Base-by-base conservation (phyloP, 2,888 invertebrate genomes). In the Perizoma flavofasciatum region DNA sequence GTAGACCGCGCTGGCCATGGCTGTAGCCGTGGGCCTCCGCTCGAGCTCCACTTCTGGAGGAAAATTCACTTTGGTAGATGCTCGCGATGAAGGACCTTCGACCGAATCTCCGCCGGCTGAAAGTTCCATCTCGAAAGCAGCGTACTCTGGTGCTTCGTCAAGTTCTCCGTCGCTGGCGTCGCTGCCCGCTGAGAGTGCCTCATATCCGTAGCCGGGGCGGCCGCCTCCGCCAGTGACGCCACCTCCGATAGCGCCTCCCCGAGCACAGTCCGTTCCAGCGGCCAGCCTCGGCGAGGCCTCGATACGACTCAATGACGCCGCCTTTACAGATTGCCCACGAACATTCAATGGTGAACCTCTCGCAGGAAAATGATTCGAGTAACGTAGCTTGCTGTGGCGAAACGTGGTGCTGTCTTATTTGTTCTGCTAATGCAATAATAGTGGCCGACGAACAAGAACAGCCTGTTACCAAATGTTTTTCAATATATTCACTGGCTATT, bases 51-150 rank as follows among this genome's bases (percentile, higher is more conserved):
- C 84, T 66, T 89, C 91, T 37, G 93, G 94, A 6, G 93, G 95
- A 75, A 95, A 95, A 79, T 95, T 95, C 48, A 95, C 95, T 71
- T 95, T 93, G 63, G 94, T 93, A 58, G 93, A 94, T 65, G 92
- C 88, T 37, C 91, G 82, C 6, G 88, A 90, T 6, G 90, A 89
- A 1, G 88, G 89, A 5, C 86, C 89, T 54, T 90, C 90, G 35
- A 75, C 79, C 5, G 91, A 89, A 66, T 90, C 91, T 33, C 81
- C 86, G 10, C 88, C 89, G 50, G 83, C 89, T 4, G 91, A 89
- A 41, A 86, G 74, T 65, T 92, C 91, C 91, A 90, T 89, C 70
- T 89, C 90, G 62, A 89, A 86, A 58, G 88, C 83, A 43, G 86
- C 79, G 81, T 90, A 91, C 47, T 90, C 89, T 35, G 86, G 87